Evolutionary conservation across 1,140 invertebrate species (phyloP).

Genomic region (Coelopa frigida): DNA sequence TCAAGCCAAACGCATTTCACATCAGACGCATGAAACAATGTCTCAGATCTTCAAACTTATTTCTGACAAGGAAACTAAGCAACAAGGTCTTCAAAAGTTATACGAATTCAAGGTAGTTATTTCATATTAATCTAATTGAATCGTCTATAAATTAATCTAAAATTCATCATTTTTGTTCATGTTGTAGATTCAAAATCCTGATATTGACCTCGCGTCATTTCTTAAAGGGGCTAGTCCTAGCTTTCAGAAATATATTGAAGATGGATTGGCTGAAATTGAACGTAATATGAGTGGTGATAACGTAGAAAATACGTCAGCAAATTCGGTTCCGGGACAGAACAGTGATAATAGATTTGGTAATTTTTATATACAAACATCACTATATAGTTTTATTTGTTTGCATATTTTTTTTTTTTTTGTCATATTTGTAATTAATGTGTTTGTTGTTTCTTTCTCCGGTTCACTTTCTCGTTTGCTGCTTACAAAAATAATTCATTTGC

Average conservation of each 20-base stretch:
- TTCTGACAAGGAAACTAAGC: constrained; percentile 78
- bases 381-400: neutral
- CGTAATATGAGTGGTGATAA: constrained; percentile 9
- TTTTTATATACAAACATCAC: neutral
- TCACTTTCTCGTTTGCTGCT: too few species aligned
- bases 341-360: constrained; percentile 16
- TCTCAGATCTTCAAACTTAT: constrained; percentile 90
- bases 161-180: neutral
- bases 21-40: constrained; percentile 68
- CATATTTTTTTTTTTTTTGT: neutral
- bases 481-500: neutral
- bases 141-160: neutral
- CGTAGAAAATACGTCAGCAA: neutral
- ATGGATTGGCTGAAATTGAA: constrained; percentile 74
- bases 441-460: neutral
- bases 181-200: constrained; percentile 70
- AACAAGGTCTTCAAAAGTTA: constrained; percentile 77
- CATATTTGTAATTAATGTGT: neutral
- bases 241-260: constrained; percentile 88
- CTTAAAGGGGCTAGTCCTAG: constrained; percentile 81
- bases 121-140: neutral
- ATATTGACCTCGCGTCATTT: constrained; percentile 86
- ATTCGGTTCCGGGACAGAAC: neutral
- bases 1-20: constrained; percentile 45
- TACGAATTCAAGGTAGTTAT: constrained; percentile 67